Evolutionary conservation across 2,113 vertebrate genomes (phyloP).

Genomic region (Mesocricetus auratus): DNA sequence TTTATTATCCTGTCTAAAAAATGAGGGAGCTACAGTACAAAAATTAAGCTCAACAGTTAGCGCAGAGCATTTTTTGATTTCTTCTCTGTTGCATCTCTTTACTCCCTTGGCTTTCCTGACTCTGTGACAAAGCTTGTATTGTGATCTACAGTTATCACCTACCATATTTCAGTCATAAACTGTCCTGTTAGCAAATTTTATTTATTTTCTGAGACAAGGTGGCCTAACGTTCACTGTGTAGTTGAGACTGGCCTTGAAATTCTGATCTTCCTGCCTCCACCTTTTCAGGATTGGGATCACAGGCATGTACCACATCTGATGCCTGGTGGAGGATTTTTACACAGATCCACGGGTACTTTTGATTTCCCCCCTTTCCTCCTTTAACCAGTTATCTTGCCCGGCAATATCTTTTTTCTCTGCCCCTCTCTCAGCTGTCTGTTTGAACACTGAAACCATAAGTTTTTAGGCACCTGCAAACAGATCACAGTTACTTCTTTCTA

Average conservation of each 20-base stretch:
- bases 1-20: slow-evolving; percentile 64
- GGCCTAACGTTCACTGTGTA: not conserved
- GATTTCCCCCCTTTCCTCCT: not conserved
- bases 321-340: not conserved
- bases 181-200: not conserved
- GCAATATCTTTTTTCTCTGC: slow-evolving; percentile 11
- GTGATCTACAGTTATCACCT: slow-evolving; percentile 1
- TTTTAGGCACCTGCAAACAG: not conserved
- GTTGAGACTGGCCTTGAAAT: not conserved
- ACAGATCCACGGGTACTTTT: not conserved
- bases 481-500: not conserved
- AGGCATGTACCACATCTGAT: not conserved
- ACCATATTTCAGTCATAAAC: slow-evolving; percentile 5
- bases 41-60: not conserved
- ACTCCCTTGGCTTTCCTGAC: not conserved
- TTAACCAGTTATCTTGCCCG: not conserved
- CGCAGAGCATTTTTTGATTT: not conserved
- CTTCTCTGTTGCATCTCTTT: not conserved
- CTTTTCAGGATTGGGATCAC: not conserved
- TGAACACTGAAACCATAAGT: not conserved
- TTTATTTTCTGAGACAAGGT: not conserved
- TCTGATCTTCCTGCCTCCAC: not conserved
- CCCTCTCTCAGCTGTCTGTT: not conserved
- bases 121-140: not conserved
- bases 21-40: slow-evolving; percentile 60